phyloP scores from a whole-genome alignment of 35 echinoderm and acorn worm species.

The Lytechinus pictus region DNA sequence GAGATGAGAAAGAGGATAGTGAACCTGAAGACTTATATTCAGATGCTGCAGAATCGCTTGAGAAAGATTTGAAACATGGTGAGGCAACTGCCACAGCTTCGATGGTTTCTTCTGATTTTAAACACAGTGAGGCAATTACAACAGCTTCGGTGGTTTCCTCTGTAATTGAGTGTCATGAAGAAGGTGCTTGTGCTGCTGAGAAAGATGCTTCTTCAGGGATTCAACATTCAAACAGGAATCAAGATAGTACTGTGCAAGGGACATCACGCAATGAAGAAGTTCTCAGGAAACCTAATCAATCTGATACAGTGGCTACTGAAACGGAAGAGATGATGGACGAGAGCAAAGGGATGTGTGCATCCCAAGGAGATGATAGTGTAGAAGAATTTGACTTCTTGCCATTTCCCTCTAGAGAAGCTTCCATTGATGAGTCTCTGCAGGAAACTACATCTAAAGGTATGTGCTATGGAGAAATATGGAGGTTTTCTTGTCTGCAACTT shows the following conservation, averaged over 20 bases:
- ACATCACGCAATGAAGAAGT: background rate
- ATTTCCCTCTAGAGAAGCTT: background rate
- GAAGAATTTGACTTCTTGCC: constrained; percentile 18
- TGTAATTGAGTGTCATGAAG: background rate
- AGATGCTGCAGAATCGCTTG: background rate
- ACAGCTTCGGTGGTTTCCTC: background rate
- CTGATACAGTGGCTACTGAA: background rate
- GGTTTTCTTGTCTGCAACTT: too few species aligned
- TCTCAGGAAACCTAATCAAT: background rate
- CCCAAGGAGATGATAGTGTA: background rate
- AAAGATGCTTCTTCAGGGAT: background rate
- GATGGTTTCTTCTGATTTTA: background rate
- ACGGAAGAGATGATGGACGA: background rate
- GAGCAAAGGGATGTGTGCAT: background rate
- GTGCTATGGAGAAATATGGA: background rate
- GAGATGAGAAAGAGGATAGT: background rate
- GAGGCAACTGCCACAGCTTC: background rate
- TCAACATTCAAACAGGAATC: background rate
- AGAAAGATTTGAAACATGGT: background rate
- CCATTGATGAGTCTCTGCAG: background rate
- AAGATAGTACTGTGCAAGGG: background rate
- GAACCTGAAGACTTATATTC: background rate
- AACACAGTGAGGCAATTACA: background rate
- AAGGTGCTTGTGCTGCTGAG: background rate
- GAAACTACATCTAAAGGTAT: background rate